These are phyloP conservation scores for Drosophila mauritiana DNA, from an alignment of 1,140 invertebrate species.

Conservation along the genomic window DNA sequence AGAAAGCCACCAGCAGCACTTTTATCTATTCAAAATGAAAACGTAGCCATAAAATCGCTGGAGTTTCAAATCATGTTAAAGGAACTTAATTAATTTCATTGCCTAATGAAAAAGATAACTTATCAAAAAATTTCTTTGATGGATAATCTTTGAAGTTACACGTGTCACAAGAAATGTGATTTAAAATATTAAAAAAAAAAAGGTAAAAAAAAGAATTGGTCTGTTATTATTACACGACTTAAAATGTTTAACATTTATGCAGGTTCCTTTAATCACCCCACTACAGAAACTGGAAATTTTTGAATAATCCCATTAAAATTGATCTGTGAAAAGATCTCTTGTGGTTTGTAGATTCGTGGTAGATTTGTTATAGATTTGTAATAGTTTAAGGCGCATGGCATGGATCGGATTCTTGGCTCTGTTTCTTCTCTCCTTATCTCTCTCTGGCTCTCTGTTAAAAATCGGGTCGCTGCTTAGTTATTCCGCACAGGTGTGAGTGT, in stretches of 20 bases:
- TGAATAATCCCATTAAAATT: neutral
- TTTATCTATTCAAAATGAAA: neutral
- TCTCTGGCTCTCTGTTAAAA: conserved; percentile 35
- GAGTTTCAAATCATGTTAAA: no score
- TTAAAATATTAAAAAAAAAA: no score
- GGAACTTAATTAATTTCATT: no score
- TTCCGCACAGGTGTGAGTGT: conserved; percentile 56
- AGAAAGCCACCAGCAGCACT: neutral
- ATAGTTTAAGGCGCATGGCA: conserved; percentile 35
- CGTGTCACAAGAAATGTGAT: no score
- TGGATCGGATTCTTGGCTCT: conserved; percentile 32
- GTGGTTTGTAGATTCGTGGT: conserved; percentile 3
- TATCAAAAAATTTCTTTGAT: no score
- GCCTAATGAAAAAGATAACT: no score
- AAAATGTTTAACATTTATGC: no score
- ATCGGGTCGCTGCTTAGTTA: conserved; percentile 76
- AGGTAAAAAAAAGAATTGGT: no score
- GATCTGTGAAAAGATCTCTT: neutral
- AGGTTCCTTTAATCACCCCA: neutral
- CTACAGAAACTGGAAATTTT: neutral
- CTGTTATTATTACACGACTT: no score
- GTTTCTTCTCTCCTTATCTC: conserved; percentile 22
- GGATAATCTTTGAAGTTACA: no score
- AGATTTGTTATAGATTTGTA: conserved; percentile 33
- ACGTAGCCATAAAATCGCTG: neutral